phyloP scores from a whole-genome alignment of 2,797 vertebrate genomes.

The Pelobates cultripes region DNA sequence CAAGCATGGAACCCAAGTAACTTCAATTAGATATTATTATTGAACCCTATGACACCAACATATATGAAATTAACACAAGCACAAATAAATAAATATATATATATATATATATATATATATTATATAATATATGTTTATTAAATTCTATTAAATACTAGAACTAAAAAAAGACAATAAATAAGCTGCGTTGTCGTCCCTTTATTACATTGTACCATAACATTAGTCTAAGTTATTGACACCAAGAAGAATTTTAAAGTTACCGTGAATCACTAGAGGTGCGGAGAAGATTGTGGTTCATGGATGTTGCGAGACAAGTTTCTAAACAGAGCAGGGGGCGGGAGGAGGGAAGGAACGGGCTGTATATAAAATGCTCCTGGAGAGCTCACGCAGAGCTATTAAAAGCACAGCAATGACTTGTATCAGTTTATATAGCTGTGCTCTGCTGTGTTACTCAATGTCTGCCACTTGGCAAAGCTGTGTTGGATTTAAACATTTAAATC shows the following conservation, averaged over 20 bases:
- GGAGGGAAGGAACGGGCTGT: slow-evolving; percentile 52
- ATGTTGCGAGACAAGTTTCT: slow-evolving; percentile 21
- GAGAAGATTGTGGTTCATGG: slow-evolving; percentile 20
- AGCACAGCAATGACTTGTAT: slow-evolving; percentile 69
- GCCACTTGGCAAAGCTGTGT: slow-evolving; percentile 62
- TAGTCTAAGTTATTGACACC: no score
- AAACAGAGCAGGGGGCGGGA: neutral
- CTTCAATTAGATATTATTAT: no score
- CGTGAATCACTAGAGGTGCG: slow-evolving; percentile 2
- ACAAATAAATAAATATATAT: no score
- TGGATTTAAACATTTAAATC: slow-evolving; percentile 71
- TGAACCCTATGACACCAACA: no score
- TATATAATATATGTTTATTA: no score
- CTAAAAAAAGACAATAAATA: no score
- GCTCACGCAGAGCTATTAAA: slow-evolving; percentile 60
- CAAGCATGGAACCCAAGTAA: no score
- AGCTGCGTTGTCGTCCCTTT: no score
- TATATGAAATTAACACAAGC: no score
- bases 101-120: no score
- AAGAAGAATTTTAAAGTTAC: slow-evolving; percentile 1
- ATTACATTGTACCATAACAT: no score
- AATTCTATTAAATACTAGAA: no score
- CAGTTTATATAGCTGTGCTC: slow-evolving; percentile 67
- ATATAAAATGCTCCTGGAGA: slow-evolving; percentile 56
- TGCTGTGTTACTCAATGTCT: slow-evolving; percentile 61